phyloP scores from a whole-genome alignment of 2,888 invertebrate genomes.

The Acleris emargana region DNA sequence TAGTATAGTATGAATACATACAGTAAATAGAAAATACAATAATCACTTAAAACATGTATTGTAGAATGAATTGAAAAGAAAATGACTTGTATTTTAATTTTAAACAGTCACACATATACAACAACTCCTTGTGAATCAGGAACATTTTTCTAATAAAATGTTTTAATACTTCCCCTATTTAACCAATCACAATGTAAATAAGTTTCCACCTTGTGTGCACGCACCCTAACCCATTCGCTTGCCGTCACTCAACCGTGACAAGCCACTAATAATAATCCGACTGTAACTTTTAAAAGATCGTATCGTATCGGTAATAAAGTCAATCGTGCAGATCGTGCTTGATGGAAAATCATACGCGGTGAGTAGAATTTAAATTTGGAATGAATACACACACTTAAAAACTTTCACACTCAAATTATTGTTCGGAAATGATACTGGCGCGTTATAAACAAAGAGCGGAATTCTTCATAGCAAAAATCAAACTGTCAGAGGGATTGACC shows the following conservation, averaged over 20 bases:
- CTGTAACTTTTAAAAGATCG: conserved; percentile 1
- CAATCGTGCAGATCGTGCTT: not conserved
- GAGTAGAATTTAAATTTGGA: not conserved
- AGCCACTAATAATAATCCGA: conserved; percentile 37
- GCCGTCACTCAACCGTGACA: conserved; percentile 54
- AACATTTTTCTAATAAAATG: no score
- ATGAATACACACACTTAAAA: not conserved
- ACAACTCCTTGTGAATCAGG: no score
- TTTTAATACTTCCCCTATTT: no score
- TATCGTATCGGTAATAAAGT: not conserved
- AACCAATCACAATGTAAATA: not conserved
- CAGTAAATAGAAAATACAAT: no score
- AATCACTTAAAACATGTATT: no score
- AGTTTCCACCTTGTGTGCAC: conserved; percentile 18
- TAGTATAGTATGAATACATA: no score
- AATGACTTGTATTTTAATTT: no score
- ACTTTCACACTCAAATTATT: not conserved
- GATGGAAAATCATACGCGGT: not conserved
- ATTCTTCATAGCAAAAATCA: no score
- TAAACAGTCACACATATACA: no score
- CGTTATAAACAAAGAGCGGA: no score
- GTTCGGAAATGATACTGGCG: conserved; percentile 20
- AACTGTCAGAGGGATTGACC: no score
- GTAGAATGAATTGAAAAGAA: no score
- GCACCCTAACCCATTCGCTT: conserved; percentile 49